Base-by-base conservation (phyloP, 2,113 vertebrate genomes). In the Odontophorus gujanensis region DNA sequence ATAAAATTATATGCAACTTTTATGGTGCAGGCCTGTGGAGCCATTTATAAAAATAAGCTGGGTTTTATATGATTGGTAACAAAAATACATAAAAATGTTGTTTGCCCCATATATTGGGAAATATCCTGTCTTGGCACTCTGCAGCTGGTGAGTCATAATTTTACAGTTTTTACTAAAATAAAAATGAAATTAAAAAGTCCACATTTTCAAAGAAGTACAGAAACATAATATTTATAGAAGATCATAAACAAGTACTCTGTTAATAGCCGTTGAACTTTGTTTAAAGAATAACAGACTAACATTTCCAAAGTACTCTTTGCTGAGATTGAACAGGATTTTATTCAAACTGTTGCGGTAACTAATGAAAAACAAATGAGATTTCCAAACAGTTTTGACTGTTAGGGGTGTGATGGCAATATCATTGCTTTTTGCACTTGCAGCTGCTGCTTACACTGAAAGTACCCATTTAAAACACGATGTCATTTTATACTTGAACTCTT, bases 281-380 rank as follows among this genome's bases (percentile, higher is more conserved):
- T 92, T 97, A 96, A 95, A 96, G 94, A 97, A 97, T 97, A 97
- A 96, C 96, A 96, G 96, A 95, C 96, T 96, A 96, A 97, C 94
- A 96, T 97, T 97, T 96, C 95, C 94, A 97, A 95, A 96, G 94
- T 96, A 92, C 92, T 96, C 95, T 96, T 94, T 95, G 91, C 91
- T 94, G 95, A 96, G 96, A 96, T 95, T 95, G 95, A 95, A 95
- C 96, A 96, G 96, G 85, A 95, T 97, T 97, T 97, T 96, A 95
- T 96, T 96, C 96, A 94, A 95, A 93, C 93, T 96, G 91, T 96
- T 96, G 94, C 89, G 62, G 95, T 96, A 96, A 96, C 95, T 96
- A 97, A 97, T 96, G 95, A 97, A 97, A 96, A 96, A 96, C 94
- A 96, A 97, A 96, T 92, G 94, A 96, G 92, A 95, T 89, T 96